These are phyloP conservation scores for Balanococcus diminutus DNA, from an alignment of 2,888 invertebrate genomes.

Conservation along the genomic window DNA sequence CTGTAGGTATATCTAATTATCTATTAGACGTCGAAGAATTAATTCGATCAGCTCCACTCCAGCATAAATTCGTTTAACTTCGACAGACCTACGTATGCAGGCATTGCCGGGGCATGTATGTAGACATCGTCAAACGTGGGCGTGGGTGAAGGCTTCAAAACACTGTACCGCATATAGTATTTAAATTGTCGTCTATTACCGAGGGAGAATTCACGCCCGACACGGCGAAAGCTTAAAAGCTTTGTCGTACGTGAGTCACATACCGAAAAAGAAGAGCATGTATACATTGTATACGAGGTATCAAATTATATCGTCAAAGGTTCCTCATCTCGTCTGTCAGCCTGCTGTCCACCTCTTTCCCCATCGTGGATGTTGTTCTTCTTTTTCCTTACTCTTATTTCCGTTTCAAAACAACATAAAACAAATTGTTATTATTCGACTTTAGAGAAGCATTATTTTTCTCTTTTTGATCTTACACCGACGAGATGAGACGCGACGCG, in stretches of 20 bases:
- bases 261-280: background rate
- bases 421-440: background rate
- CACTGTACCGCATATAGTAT: background rate
- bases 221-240: background rate
- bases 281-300: background rate
- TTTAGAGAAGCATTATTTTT: background rate
- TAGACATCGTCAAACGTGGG: no score
- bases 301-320: slow-evolving; percentile 11
- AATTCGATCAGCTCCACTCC: background rate
- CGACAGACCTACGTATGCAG: no score
- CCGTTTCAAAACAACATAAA: background rate
- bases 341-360: background rate
- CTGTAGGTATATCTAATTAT: no score
- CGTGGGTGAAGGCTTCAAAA: background rate
- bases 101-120: no score
- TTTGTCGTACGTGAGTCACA: background rate
- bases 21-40: background rate
- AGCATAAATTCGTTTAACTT: background rate
- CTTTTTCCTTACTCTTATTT: background rate
- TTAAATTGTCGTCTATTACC: background rate
- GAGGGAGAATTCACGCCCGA: background rate
- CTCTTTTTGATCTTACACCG: background rate
- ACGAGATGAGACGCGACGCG: no score
- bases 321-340: background rate
- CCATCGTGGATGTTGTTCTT: background rate